These are phyloP conservation scores for Drosophila bunnanda DNA, from an alignment of 2,888 invertebrate genomes.

Conservation along the genomic window DNA sequence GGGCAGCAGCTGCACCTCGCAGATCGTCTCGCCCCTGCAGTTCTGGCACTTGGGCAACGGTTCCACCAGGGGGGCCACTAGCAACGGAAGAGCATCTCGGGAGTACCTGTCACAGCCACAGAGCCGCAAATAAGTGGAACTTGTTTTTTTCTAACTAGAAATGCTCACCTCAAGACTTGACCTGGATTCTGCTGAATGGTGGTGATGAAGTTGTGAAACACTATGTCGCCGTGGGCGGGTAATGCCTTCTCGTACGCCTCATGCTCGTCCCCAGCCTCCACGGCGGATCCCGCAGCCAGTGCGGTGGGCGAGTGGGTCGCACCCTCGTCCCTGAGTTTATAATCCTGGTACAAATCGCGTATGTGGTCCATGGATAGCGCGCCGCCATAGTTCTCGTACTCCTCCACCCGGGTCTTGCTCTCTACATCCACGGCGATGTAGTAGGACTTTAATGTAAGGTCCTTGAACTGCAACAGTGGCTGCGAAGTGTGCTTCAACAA, in stretches of 20 bases:
- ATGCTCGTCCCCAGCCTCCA: conserved; percentile 79
- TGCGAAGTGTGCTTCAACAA: conserved; percentile 87
- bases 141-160: no score
- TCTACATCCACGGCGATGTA: conserved; percentile 89
- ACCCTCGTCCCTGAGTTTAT: conserved; percentile 86
- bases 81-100: conserved; percentile 88
- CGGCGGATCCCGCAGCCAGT: conserved; percentile 54
- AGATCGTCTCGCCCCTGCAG: conserved; percentile 90
- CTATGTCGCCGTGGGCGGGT: conserved; percentile 92
- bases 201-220: conserved; percentile 92
- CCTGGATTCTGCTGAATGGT: conserved; percentile 91
- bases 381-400: conserved; percentile 82
- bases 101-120: conserved; percentile 88
- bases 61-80: conserved; percentile 88
- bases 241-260: conserved; percentile 92
- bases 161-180: conserved; percentile 91
- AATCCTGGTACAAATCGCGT: conserved; percentile 87
- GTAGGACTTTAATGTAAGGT: conserved; percentile 85
- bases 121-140: neutral
- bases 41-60: conserved; percentile 87
- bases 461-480: conserved; percentile 81
- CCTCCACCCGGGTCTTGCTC: conserved; percentile 71
- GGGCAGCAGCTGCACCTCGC: conserved; percentile 94
- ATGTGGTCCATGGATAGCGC: conserved; percentile 86
- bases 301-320: conserved; percentile 75